Percentiles rank a stretch among this genome's conserved stretches.
Conservation (phyloP, 2,797 vertebrate genomes). For the Gadopsis marmoratus region DNA sequence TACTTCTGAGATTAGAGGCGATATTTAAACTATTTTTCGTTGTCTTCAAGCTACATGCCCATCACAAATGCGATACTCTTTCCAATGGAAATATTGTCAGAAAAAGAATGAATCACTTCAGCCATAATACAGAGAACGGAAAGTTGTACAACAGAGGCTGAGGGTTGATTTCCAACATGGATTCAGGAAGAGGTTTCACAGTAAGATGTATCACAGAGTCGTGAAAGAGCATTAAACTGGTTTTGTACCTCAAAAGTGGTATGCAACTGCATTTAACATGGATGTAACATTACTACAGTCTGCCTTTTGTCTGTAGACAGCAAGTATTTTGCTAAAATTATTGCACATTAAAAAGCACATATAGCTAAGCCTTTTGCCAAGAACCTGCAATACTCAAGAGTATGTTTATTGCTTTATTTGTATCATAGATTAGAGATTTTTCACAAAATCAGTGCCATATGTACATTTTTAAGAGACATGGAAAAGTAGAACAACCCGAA, state of each 20-base stretch:
- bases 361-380: constrained; percentile 74
- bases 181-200: constrained; percentile 40
- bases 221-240: constrained; percentile 25
- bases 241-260: constrained; percentile 59
- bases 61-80: constrained; percentile 63
- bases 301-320: constrained; percentile 62
- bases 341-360: constrained; percentile 83
- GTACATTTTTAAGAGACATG: constrained; percentile 44
- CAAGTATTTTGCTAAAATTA: constrained; percentile 68
- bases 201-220: constrained; percentile 26
- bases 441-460: constrained; percentile 67
- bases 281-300: constrained; percentile 53
- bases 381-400: constrained; percentile 69
- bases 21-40: constrained; percentile 40
- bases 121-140: constrained; percentile 50
- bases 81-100: constrained; percentile 53
- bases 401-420: constrained; percentile 65
- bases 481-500: constrained; percentile 15
- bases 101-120: constrained; percentile 49
- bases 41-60: constrained; percentile 54
- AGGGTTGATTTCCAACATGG: constrained; percentile 31
- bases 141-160: constrained; percentile 49
- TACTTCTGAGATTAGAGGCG: constrained; percentile 69
- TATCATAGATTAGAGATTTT: constrained; percentile 54
- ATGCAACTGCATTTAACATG: constrained; percentile 60